phyloP scores from a whole-genome alignment of 2,797 vertebrate genomes.

The Epinephelus malabaricus region DNA sequence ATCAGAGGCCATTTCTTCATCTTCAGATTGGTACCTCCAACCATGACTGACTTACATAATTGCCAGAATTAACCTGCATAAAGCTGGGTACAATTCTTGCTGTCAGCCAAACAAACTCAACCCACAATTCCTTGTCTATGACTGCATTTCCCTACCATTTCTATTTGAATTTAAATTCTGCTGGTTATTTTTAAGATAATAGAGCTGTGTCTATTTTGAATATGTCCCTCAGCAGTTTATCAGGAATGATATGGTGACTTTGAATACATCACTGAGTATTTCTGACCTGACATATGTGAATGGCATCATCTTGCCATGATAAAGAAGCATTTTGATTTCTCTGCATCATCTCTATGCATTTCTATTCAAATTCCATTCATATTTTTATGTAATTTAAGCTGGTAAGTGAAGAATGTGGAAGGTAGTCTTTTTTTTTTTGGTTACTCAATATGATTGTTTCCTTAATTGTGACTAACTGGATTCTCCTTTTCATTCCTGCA shows the following conservation, averaged over 20 bases:
- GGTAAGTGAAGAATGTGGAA: slow-evolving; percentile 39
- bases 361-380: slow-evolving; percentile 15
- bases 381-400: slow-evolving; percentile 34
- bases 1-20: not conserved
- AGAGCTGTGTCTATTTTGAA: slow-evolving; percentile 19
- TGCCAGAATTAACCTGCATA: slow-evolving; percentile 2
- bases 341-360: slow-evolving; percentile 51
- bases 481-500: slow-evolving; percentile 54
- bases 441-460: slow-evolving; percentile 17
- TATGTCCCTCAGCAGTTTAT: slow-evolving; percentile 5
- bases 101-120: slow-evolving; percentile 14
- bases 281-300: slow-evolving; percentile 26
- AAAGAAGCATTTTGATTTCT: slow-evolving; percentile 16
- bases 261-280: slow-evolving; percentile 8
- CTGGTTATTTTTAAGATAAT: not conserved
- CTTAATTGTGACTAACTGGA: slow-evolving; percentile 51
- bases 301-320: slow-evolving; percentile 16
- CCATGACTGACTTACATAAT: not conserved
- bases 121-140: not conserved
- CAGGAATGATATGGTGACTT: slow-evolving; percentile 23
- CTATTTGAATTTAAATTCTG: not conserved
- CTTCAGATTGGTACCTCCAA: not conserved
- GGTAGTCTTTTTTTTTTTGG: slow-evolving; percentile 18
- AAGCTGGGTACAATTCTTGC: not conserved
- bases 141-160: not conserved